These are phyloP conservation scores for Leptoteleia sp. DNA, from an alignment of 1,140 invertebrate species.

Conservation along the genomic window DNA sequence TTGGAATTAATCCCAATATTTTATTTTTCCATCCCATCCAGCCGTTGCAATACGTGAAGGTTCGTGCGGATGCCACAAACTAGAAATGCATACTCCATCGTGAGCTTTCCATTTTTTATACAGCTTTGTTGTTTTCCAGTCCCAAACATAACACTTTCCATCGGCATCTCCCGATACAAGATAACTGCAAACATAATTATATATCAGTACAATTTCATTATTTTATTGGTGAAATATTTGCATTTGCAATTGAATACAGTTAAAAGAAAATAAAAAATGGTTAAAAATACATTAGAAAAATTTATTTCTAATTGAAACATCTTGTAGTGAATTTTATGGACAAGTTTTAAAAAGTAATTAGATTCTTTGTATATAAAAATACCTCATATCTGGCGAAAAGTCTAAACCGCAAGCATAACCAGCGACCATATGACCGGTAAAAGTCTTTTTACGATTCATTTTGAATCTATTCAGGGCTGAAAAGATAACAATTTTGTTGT, in stretches of 20 bases:
- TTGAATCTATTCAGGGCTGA: slow-evolving; percentile 98
- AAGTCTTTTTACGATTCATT: slow-evolving; percentile 98
- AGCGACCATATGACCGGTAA: slow-evolving; percentile 99
- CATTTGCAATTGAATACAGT: too few species aligned
- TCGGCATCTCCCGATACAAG: slow-evolving; percentile 99
- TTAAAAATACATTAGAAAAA: too few species aligned
- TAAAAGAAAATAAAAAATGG: too few species aligned
- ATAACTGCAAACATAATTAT: slow-evolving; percentile 86
- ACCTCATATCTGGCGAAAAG: slow-evolving; percentile 99
- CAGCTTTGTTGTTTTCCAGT: slow-evolving; percentile 99
- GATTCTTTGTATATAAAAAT: slow-evolving; percentile 29
- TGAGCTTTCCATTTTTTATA: slow-evolving; percentile 99
- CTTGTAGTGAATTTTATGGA: too few species aligned
- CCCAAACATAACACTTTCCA: slow-evolving; percentile 99
- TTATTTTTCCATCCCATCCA: slow-evolving; percentile 99
- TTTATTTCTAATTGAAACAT: too few species aligned
- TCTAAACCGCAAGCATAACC: slow-evolving; percentile 99
- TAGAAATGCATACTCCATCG: slow-evolving; percentile 96
- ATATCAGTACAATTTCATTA: slow-evolving; percentile 1
- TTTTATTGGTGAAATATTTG: too few species aligned
- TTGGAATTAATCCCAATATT: slow-evolving; percentile 98
- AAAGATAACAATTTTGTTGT: slow-evolving; percentile 99
- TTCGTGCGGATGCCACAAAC: slow-evolving; percentile 99
- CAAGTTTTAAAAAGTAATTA: too few species aligned
- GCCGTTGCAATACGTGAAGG: slow-evolving; percentile 97